Percentiles rank a stretch among this genome's conserved stretches.
Conservation (phyloP, 2,113 vertebrate species). For the Zosterops lateralis region DNA sequence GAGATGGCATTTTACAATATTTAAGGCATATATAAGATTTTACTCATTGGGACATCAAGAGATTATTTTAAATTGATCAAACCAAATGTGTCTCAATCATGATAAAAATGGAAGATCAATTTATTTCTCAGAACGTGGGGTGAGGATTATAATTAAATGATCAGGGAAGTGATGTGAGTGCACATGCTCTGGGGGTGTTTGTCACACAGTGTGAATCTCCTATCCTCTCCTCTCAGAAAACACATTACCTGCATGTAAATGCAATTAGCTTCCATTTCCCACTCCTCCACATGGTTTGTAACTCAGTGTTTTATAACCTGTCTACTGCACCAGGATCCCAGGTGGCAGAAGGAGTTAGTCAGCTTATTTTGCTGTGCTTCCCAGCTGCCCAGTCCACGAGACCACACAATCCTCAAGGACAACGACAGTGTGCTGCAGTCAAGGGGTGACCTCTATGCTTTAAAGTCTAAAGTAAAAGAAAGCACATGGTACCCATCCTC, state of each 20-base stretch:
- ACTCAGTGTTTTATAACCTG: neutral
- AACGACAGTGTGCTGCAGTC: neutral
- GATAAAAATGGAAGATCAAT: neutral
- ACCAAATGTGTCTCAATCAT: neutral
- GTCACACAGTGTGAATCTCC: conserved; percentile 16
- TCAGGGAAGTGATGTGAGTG: neutral
- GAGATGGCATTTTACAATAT: neutral
- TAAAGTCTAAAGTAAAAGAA: neutral
- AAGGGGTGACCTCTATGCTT: neutral
- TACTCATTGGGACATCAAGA: neutral
- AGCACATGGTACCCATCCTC: neutral
- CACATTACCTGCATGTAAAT: conserved; percentile 19
- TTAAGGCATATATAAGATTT: neutral
- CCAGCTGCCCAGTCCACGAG: neutral
- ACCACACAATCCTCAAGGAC: neutral
- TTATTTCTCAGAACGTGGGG: neutral
- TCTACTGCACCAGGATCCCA: neutral
- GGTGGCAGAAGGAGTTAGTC: neutral
- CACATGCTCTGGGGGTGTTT: conserved; percentile 11
- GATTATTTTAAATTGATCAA: neutral
- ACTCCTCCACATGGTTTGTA: neutral
- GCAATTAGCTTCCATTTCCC: neutral
- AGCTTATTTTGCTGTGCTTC: neutral
- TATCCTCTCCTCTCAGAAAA: neutral
- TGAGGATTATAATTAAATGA: conserved; percentile 7